These are phyloP conservation scores for Aphodius granarius DNA, from an alignment of 2,888 invertebrate genomes.

Conservation along the genomic window DNA sequence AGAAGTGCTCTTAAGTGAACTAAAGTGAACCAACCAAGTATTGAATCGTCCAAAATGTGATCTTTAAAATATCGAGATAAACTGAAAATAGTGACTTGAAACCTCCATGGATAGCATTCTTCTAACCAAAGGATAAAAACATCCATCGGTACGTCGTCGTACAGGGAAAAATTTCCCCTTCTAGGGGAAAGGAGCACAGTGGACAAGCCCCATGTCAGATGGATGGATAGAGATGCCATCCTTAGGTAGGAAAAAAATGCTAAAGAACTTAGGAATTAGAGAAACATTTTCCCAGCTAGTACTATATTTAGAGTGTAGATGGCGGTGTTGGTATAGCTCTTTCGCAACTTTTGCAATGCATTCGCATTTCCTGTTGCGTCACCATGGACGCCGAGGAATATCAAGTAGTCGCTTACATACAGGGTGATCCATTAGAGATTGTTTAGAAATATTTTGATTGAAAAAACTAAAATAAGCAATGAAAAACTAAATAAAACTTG, in stretches of 20 bases:
- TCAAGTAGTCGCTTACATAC: background rate
- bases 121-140: background rate
- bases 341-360: slow-evolving; percentile 2
- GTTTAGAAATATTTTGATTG: too few relatives aligned
- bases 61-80: too few relatives aligned
- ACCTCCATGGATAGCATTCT: background rate
- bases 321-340: background rate
- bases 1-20: too few relatives aligned
- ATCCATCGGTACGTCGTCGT: background rate
- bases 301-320: background rate
- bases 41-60: background rate
- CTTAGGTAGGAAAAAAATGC: slow-evolving; percentile 53
- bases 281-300: too few relatives aligned
- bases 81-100: too few relatives aligned
- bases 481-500: too few relatives aligned
- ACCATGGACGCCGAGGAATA: background rate
- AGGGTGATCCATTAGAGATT: too few relatives aligned
- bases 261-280: too few relatives aligned
- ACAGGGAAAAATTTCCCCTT: slow-evolving; percentile 22
- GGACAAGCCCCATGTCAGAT: slow-evolving; percentile 29
- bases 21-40: too few relatives aligned
- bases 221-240: slow-evolving; percentile 52
- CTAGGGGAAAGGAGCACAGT: background rate
- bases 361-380: slow-evolving; percentile 6
- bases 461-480: too few relatives aligned